Evolutionary conservation across 2,888 invertebrate species (phyloP), one percentile per base, ranked within the genome.

Genomic region (Lathronympha strigana): DNA sequence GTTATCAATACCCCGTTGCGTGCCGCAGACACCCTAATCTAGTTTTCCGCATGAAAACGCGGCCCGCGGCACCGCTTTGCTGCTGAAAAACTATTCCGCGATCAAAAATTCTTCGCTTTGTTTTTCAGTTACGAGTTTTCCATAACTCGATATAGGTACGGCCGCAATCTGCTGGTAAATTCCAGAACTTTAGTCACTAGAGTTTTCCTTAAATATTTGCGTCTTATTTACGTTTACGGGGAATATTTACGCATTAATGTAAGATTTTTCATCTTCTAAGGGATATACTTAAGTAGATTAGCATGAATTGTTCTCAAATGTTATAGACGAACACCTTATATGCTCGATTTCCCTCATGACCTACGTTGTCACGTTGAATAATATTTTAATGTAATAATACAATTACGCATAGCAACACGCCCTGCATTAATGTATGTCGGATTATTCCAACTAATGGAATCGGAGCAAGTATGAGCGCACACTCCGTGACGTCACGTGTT

Each of bases 1-100:
- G 15, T 47, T 49, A 61, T 61, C 66, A 61, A 66, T 66, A 60
- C 40, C 31, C 60, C n/a, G 40, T 66, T 54, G 66, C 61, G 66
- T 66, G 66, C 50, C 63, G 28, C 47, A 49, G 36, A 51, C 43
- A 40, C 50, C 58, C 50, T 38, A 57, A 66, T 54, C 61, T 38
- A 61, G 60, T 61, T 66, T 66, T 54, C 66, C 47, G 66, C 54
- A 54, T 66, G 60, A 31, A 28, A 60, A 60, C 54, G 45, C 49
- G 17, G 38, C 60, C 47, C 40, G 54, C 40, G 53, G 47, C 63
- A 31, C 15, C 50, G 31, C 60, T 23, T 47, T 60, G 38, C 2
- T 33, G 17, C 47, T 60, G 51, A 21, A 17, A 38, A 64, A 43
- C 33, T 55, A 53, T 47, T 21, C 23, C 49, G 31, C 19, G 31